phyloP scores from a whole-genome alignment of 92 coral and sea anemone genomes.

The Palythoa grandiflora region DNA sequence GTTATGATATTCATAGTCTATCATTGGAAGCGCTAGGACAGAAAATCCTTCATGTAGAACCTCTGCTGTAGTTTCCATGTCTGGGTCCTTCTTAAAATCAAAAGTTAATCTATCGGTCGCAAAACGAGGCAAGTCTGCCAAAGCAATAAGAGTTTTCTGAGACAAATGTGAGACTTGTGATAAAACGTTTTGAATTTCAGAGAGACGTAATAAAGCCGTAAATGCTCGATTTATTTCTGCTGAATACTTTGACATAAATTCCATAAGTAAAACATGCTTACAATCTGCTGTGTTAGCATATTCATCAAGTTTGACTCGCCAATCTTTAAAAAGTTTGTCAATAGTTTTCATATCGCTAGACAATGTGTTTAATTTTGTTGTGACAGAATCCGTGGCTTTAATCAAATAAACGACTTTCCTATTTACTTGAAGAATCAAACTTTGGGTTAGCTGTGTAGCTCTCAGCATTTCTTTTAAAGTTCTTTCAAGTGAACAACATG shows the following conservation, averaged over 20 bases:
- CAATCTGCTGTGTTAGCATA: slow-evolving; percentile 19
- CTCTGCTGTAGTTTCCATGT: too few species aligned
- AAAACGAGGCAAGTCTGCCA: too few species aligned
- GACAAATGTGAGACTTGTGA: slow-evolving; percentile 14
- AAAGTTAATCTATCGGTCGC: too few species aligned
- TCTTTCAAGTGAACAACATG: background rate
- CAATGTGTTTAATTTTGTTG: slow-evolving; percentile 33
- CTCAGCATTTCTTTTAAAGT: too few species aligned
- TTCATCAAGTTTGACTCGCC: slow-evolving; percentile 8
- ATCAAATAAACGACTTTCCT: slow-evolving; percentile 3
- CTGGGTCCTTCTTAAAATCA: too few species aligned
- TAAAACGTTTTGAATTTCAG: slow-evolving; percentile 44
- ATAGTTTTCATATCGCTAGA: background rate
- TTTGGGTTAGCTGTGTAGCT: background rate
- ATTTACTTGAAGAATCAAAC: background rate
- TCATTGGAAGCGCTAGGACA: too few species aligned
- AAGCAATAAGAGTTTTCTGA: too few species aligned
- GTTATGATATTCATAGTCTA: too few species aligned
- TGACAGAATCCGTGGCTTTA: slow-evolving; percentile 38
- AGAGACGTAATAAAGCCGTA: slow-evolving; percentile 23
- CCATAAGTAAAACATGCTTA: slow-evolving; percentile 3
- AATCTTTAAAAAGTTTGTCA: slow-evolving; percentile 24
- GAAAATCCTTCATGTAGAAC: too few species aligned
- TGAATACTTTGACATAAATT: slow-evolving; percentile 55
- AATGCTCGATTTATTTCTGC: slow-evolving; percentile 50